These are phyloP conservation scores for Drosophila aff. DNA, from an alignment of 1,140 invertebrate species.

Conservation along the genomic window DNA sequence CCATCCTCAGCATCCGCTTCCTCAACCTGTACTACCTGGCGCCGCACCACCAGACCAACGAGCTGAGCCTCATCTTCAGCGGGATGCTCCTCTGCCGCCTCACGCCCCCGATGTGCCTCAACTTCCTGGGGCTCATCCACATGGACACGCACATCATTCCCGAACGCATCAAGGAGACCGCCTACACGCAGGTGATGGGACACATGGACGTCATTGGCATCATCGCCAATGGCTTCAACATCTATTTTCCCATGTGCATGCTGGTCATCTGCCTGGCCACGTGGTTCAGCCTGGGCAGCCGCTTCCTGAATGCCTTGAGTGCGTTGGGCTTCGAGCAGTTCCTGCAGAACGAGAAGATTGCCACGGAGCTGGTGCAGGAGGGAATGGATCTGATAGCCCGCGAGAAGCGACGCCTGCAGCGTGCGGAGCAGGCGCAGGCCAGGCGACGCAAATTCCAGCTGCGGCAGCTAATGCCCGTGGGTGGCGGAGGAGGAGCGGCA, in stretches of 20 bases:
- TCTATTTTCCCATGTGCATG: slow-evolving; percentile 99
- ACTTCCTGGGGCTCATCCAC: slow-evolving; percentile 98
- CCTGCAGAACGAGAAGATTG: slow-evolving; percentile 96
- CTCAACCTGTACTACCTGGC: slow-evolving; percentile 99
- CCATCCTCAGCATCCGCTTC: slow-evolving; percentile 97
- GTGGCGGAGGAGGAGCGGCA: neutral
- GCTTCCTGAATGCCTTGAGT: slow-evolving; percentile 91
- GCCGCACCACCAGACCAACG: slow-evolving; percentile 98
- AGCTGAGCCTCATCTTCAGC: slow-evolving; percentile 99
- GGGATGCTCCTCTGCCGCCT: slow-evolving; percentile 98
- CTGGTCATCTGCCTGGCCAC: slow-evolving; percentile 96
- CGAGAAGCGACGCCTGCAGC: slow-evolving; percentile 93
- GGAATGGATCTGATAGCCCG: slow-evolving; percentile 95
- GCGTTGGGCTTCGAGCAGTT: slow-evolving; percentile 96
- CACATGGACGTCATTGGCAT: slow-evolving; percentile 99
- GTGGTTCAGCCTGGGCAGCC: slow-evolving; percentile 96
- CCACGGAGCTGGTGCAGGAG: slow-evolving; percentile 96
- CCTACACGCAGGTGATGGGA: slow-evolving; percentile 95
- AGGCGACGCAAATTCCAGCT: slow-evolving; percentile 89
- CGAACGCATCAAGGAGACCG: slow-evolving; percentile 85
- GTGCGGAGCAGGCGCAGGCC: slow-evolving; percentile 91
- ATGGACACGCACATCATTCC: slow-evolving; percentile 99
- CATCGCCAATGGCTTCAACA: slow-evolving; percentile 98
- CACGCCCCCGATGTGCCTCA: slow-evolving; percentile 99
- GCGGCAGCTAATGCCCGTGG: slow-evolving; percentile 86